Evolutionary conservation across 2,797 vertebrate genomes (phyloP).

Genomic region (Lithobates pipiens): DNA sequence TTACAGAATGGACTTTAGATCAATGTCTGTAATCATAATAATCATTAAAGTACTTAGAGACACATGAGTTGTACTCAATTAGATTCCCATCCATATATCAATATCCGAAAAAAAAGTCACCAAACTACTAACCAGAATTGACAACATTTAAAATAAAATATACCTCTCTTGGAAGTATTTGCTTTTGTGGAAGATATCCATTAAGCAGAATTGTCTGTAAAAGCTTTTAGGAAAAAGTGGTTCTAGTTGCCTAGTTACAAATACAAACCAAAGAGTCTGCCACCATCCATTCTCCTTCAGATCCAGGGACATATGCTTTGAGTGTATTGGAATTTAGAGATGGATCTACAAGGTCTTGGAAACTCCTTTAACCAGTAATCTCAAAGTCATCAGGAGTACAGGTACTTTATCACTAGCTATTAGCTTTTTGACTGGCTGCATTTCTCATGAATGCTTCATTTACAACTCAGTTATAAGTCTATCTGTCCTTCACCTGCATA

Average conservation of each 20-base stretch:
- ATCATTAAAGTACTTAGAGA: too few species aligned
- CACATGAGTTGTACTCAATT: too few species aligned
- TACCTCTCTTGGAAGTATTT: background rate
- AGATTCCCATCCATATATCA: too few species aligned
- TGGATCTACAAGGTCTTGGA: background rate
- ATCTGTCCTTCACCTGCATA: background rate
- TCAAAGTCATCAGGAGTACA: background rate
- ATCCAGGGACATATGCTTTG: constrained; percentile 11
- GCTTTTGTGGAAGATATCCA: background rate
- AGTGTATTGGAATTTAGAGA: background rate
- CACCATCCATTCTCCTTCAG: background rate
- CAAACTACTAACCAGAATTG: background rate
- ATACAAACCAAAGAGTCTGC: background rate
- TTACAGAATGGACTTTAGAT: too few species aligned
- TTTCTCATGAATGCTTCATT: background rate
- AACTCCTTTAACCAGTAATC: background rate
- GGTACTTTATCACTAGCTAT: background rate
- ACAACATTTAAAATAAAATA: background rate
- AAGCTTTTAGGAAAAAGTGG: background rate
- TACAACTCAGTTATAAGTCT: background rate
- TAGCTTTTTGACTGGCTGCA: background rate
- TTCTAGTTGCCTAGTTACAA: constrained; percentile 3
- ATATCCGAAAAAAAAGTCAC: background rate
- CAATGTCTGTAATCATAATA: too few species aligned
- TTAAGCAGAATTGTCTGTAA: background rate